phyloP scores from a whole-genome alignment of 2,113 vertebrate species.

The Eclectus roratus region DNA sequence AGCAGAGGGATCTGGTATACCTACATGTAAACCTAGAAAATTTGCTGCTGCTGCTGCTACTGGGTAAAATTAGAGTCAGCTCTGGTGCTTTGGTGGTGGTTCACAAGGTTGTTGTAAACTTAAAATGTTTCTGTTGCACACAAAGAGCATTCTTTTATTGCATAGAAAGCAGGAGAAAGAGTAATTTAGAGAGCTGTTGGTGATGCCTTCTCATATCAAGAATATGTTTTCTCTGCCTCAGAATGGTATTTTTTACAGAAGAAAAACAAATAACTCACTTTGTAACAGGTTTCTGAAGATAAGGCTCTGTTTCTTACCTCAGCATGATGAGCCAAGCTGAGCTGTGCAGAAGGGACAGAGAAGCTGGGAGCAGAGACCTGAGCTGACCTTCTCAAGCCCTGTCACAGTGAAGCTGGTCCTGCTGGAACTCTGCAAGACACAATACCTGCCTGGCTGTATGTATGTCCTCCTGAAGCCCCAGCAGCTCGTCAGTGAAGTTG shows the following conservation, averaged over 20 bases:
- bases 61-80: not conserved
- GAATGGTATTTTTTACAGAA: not conserved
- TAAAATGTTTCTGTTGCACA: not conserved
- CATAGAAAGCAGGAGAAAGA: not conserved
- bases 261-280: not conserved
- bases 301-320: not conserved
- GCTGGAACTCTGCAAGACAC: not conserved
- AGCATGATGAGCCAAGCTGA: not conserved
- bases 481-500: not conserved
- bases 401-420: not conserved
- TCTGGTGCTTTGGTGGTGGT: not conserved
- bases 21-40: not conserved
- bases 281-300: not conserved
- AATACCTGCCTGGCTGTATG: not conserved
- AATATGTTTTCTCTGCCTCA: not conserved
- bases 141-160: not conserved
- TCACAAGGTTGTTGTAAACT: not conserved
- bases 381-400: not conserved
- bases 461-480: not conserved
- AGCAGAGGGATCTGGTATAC: not conserved
- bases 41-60: not conserved
- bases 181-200: not conserved
- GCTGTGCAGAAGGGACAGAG: not conserved
- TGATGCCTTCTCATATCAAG: not conserved
- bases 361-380: not conserved